Base-by-base conservation (phyloP, 1,140 invertebrate species). In the Hestina assimilis region DNA sequence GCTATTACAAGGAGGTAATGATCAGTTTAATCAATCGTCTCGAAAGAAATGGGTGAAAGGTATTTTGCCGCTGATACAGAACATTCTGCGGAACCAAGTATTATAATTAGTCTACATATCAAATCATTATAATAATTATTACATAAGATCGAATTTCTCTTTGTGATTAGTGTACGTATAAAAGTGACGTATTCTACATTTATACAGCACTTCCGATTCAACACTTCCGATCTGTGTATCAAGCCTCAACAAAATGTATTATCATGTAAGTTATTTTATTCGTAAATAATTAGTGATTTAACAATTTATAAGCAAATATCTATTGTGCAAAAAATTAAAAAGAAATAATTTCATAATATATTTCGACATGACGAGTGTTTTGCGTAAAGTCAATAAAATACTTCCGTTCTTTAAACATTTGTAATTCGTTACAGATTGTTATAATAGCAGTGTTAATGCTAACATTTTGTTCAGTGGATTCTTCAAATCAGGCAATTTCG, bases 131-230 rank as follows among this genome's bases (percentile, higher is more conserved):
- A 31, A 56, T 31, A 57, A 62, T 42, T 28, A 47, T 40, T 62
- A 52, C 23, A 29, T 62, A 52, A 57, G 8, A 40, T 41, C 11
- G 20, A 51, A 57, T 52, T 52, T 55, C 35, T 55, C 48, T 63
- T 53, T 33, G 15, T 63, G 7, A 52, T 51, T 56, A 52, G 14
- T 56, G 47, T 40, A 51, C 24, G 28, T 52, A 56, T 62, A 62
- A 24, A 53, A 62, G 33, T 57, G 33, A 45, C 24, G 33, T 53
- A 41, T 12, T 43, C 50, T 53, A 28, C 33, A 35, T 45, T 54
- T 21, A 8, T 28, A n/a, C 20, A 21, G 15, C 35, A 17, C n/a
- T 19, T 40, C 3, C n/a, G n/a, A n/a, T n/a, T n/a, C n/a, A 23
- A 45, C 47, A 48, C 50, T 63, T 54, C 28, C 17, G 21, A 58